phyloP scores from a whole-genome alignment of 2,888 invertebrate genomes.

The Eristalis arbustorum region DNA sequence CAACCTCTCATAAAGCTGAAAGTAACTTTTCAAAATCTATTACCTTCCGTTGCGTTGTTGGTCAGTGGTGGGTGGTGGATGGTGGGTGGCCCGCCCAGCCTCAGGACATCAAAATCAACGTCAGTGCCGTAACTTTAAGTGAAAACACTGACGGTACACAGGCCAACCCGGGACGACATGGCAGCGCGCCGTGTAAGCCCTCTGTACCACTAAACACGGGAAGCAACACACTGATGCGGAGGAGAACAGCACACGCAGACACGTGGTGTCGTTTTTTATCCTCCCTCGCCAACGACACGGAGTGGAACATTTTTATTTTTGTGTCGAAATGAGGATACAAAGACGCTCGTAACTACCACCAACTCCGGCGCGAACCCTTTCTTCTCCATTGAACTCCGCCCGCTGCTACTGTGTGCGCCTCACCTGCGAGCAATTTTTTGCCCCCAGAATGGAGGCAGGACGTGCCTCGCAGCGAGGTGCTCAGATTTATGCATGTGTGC shows the following conservation, averaged over 20 bases:
- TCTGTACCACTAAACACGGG: not conserved
- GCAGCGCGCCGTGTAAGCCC: not conserved
- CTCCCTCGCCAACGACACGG: not conserved
- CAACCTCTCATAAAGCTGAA: conserved; percentile 7
- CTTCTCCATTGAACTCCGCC: not conserved
- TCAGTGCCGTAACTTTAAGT: conserved; percentile 6
- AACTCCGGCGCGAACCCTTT: not conserved
- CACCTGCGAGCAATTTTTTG: not conserved
- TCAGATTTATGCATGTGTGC: not conserved
- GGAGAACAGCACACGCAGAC: not conserved
- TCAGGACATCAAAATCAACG: conserved; percentile 29
- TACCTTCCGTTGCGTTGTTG: not conserved
- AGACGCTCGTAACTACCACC: not conserved
- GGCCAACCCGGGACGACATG: not conserved
- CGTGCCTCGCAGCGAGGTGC: not conserved
- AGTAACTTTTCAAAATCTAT: not conserved
- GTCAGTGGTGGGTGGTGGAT: too few relatives aligned
- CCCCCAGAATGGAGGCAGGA: not conserved
- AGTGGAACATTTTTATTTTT: not conserved
- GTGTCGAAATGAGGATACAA: not conserved
- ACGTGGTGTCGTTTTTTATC: not conserved
- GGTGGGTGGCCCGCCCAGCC: not conserved
- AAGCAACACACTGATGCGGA: not conserved
- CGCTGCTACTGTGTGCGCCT: not conserved
- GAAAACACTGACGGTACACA: conserved; percentile 11